Base-by-base conservation (phyloP, 2,888 invertebrate species). In the Drosophila setosimentum region DNA sequence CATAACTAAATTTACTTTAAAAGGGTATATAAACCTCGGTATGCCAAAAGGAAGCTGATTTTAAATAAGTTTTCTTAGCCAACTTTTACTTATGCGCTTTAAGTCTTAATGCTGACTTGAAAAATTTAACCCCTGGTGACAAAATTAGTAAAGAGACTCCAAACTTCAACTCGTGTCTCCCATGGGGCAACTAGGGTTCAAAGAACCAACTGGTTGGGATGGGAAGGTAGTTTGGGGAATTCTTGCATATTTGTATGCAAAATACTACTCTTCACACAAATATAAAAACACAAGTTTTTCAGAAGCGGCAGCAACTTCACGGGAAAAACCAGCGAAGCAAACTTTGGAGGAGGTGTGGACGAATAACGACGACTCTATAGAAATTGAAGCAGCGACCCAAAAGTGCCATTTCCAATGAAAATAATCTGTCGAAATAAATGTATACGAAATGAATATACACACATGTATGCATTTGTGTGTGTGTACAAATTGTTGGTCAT, bases 351-450 rank as follows among this genome's bases (percentile, higher is more conserved):
- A 71, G 58, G 58, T 48, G 54, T 49, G 57, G 35, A 71, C 49
- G 18, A 32, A 24, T 7, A 29, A 55, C n/a, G 37, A 37, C 37
- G n/a, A 45, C 58, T 62, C 32, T 55, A 70, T 57, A 21, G 70
- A 70, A 70, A 69, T 70, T 50, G 27, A 55, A 60, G 32, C 24
- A 68, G 61, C 71, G 70, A 66, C 54, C 55, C 59, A 71, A 76
- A 75, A 62, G 63, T 68, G 73, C 45, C 72, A 77, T 77, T 77
- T 76, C 77, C 76, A 42, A 60, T 59, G 77, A 77, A 76, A 72
- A 57, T 59, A 66, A 60, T 63, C 76, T 76, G 68, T 68, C 49
- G 60, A 76, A 76, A 63, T 59, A 35, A 61, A 42, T 59, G 62
- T 62, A 55, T 40, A 64, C 13, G 32, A 60, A 18, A 30, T 30